Conservation (phyloP, 2,797 vertebrate genomes). For the Mycteria americana region DNA sequence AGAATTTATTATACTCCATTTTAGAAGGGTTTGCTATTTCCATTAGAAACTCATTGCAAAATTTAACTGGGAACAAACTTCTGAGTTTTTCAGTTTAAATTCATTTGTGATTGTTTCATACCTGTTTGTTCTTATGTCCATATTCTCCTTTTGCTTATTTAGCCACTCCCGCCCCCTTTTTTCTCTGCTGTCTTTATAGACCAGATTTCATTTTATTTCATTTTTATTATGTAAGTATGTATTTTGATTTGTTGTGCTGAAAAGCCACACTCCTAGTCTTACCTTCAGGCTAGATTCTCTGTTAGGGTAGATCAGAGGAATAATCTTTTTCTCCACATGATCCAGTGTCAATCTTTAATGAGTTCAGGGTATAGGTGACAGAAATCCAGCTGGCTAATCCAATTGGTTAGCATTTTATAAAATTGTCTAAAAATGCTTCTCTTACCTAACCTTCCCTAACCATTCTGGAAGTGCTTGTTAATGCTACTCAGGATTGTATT, state of each 20-base stretch:
- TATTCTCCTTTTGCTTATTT: background rate
- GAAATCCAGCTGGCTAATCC: background rate
- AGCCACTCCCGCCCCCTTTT: background rate
- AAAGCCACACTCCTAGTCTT: background rate
- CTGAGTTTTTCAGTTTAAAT: background rate
- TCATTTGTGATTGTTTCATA: background rate
- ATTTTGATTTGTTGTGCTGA: background rate
- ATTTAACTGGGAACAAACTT: background rate
- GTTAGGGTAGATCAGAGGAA: background rate
- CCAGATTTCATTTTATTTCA: background rate
- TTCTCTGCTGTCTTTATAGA: background rate
- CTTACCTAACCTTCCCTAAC: background rate
- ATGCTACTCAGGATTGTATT: background rate
- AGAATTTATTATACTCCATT: background rate
- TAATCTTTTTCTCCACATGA: background rate
- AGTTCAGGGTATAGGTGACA: background rate
- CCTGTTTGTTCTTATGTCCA: background rate
- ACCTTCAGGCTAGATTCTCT: background rate
- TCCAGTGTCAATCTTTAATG: background rate
- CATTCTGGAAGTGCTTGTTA: background rate
- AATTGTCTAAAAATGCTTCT: background rate
- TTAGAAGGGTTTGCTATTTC: background rate
- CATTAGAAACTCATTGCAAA: background rate
- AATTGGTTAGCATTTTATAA: background rate
- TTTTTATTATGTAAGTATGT: background rate